Evolutionary conservation across 2,888 invertebrate genomes (phyloP), one percentile per base, ranked within the genome.

Genomic region (Trisateles emortualis): DNA sequence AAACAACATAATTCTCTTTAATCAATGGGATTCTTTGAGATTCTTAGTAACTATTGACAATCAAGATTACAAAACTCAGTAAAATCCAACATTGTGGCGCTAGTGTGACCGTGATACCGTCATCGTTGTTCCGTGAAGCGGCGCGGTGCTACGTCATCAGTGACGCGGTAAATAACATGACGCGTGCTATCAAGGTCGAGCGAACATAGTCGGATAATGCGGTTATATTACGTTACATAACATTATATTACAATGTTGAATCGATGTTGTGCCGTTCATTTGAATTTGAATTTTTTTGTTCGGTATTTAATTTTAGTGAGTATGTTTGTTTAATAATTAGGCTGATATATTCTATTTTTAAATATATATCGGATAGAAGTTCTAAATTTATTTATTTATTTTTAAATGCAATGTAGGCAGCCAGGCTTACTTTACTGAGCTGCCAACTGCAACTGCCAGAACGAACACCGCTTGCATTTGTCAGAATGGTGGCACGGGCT

Each of bases 181-280:
- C 33, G 40, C 47, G 58, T 42, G 47, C 51, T 44, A 38, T 51
- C 84, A 86, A 87, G 87, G 86, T 82, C 84, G 71, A 76, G 59
- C 66, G 68, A 78, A 76, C 74, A 78, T 75, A 76, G 65, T 74
- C 64, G 56, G 76, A 85, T 82, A 79, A 78, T 79, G 78, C 62
- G 62, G 59, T 60, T 60, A n/a, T n/a, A n/a, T n/a, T n/a, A 52
- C 52, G 67, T 87, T 86, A 82, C 76, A 80, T 81, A 81, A 78
- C 58, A 48, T 60, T 54, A 54, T 74, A 71, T 74, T 68, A 52
- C 67, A 64, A 46, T 60, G 35, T 64, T 45, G 52, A 24, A 26
- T 53, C 48, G 33, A 42, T 40, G 47, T 56, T 36, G 10, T 19
- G 14, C 35, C 39, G 17, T 52, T 22, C n/a, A 36, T 48, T 51